Evolutionary conservation across 2,888 invertebrate genomes (phyloP).

Genomic region (Ectropis crepuscularia): DNA sequence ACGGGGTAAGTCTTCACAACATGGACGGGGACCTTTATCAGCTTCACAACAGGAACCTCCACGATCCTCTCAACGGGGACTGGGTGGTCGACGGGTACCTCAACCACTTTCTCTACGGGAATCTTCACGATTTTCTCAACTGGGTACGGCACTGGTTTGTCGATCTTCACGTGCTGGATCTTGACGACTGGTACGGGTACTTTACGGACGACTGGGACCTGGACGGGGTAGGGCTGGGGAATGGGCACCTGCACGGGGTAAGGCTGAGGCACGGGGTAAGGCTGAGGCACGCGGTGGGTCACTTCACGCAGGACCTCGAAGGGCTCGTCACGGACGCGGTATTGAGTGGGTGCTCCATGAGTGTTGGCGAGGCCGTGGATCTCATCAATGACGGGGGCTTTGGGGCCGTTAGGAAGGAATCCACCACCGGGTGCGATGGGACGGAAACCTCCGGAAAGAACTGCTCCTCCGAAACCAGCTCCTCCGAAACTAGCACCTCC

Average conservation of each 20-base stretch:
- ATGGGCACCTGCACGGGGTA: conserved; percentile 82
- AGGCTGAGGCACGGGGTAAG: conserved; percentile 80
- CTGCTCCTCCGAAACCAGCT: conserved; percentile 22
- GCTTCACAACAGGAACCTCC: conserved; percentile 82
- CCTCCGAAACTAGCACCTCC: conserved; percentile 29
- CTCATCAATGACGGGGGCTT: conserved; percentile 71
- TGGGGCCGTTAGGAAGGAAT: conserved; percentile 62
- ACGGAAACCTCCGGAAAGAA: conserved; percentile 28
- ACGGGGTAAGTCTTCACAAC: conserved; percentile 75
- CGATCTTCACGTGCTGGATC: conserved; percentile 82
- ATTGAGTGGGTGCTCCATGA: conserved; percentile 73
- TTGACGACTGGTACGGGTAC: conserved; percentile 84
- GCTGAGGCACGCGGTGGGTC: conserved; percentile 84
- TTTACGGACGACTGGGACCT: conserved; percentile 81
- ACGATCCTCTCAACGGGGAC: conserved; percentile 81
- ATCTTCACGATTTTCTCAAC: conserved; percentile 86
- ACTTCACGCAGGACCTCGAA: conserved; percentile 75
- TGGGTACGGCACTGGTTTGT: conserved; percentile 85
- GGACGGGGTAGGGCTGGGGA: conserved; percentile 85
- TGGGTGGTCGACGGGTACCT: conserved; percentile 83
- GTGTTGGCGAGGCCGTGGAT: conserved; percentile 74
- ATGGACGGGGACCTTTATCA: conserved; percentile 76
- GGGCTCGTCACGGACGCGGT: conserved; percentile 71
- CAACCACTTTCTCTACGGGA: conserved; percentile 83
- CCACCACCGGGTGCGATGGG: conserved; percentile 48